Evolutionary conservation across 53 echinoderm and acorn worm genomes (phyloP).

Genomic region (Zoroaster sp.): DNA sequence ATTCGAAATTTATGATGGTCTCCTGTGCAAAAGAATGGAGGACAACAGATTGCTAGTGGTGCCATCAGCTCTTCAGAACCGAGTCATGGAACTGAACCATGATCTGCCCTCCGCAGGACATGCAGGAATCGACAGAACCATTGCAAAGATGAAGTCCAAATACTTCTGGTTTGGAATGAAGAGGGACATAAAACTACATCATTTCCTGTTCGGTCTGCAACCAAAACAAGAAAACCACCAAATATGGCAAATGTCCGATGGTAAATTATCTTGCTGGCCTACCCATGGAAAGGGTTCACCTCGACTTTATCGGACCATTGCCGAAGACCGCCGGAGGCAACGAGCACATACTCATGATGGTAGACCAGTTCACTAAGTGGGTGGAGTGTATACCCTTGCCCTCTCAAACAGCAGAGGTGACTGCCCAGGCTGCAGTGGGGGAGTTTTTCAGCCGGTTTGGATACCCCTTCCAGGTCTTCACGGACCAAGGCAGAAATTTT

Average conservation of each 20-base stretch:
- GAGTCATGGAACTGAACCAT: slow-evolving; percentile 18
- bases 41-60: not conserved
- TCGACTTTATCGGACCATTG: slow-evolving; percentile 49
- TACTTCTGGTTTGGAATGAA: slow-evolving; percentile 47
- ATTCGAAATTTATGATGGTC: not conserved
- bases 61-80: not conserved
- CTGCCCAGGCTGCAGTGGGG: too few species aligned
- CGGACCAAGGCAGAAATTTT: slow-evolving; percentile 49
- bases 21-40: not conserved
- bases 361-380: slow-evolving; percentile 59
- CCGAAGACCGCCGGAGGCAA: slow-evolving; percentile 40
- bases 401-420: too few species aligned
- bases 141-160: not conserved
- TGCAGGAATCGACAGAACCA: slow-evolving; percentile 16
- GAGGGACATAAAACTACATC: slow-evolving; percentile 10
- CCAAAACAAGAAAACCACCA: slow-evolving; percentile 27
- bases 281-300: slow-evolving; percentile 43
- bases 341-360: slow-evolving; percentile 44
- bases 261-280: slow-evolving; percentile 41
- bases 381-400: slow-evolving; percentile 34
- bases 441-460: slow-evolving; percentile 44
- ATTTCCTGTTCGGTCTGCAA: not conserved
- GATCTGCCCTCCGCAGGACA: slow-evolving; percentile 50
- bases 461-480: too few species aligned
- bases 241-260: slow-evolving; percentile 17